phyloP scores from a whole-genome alignment of 2,113 vertebrate species.

The Cairina moschata region DNA sequence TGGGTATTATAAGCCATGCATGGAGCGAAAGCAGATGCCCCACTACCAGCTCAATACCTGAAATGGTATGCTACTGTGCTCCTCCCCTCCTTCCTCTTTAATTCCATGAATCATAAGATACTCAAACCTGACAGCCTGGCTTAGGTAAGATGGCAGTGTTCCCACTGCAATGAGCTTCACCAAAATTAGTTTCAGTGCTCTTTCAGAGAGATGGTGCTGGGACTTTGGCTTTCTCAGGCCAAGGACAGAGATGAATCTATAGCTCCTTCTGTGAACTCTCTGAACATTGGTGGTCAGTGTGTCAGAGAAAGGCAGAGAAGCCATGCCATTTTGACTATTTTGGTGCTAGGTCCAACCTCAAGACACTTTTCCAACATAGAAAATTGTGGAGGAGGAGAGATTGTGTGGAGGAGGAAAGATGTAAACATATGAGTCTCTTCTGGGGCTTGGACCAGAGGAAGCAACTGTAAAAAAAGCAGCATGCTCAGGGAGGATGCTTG shows the following conservation, averaged over 20 bases:
- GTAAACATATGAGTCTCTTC: fast-evolving
- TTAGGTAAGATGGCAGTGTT: not conserved
- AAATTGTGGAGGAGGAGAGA: not conserved
- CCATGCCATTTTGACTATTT: not conserved
- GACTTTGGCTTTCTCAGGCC: not conserved
- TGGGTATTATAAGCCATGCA: not conserved
- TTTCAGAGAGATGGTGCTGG: fast-evolving
- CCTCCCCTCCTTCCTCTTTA: not conserved
- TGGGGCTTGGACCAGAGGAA: not conserved
- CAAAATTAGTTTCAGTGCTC: not conserved
- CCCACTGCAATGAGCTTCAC: not conserved
- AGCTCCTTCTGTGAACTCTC: not conserved
- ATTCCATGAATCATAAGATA: not conserved
- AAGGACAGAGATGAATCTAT: not conserved
- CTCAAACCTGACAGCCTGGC: no score
- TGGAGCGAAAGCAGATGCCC: not conserved
- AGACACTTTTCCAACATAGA: not conserved
- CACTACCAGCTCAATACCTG: not conserved
- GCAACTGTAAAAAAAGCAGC: not conserved
- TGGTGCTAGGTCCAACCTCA: not conserved
- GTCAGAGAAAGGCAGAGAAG: not conserved
- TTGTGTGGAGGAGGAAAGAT: not conserved
- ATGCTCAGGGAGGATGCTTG: not conserved
- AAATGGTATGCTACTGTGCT: fast-evolving
- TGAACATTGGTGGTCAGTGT: not conserved